A percentile compares a stretch with the other conserved stretches of the same genome.
Conservation (phyloP, 2,797 vertebrate genomes). For the Silurus lanzhouensis region DNA sequence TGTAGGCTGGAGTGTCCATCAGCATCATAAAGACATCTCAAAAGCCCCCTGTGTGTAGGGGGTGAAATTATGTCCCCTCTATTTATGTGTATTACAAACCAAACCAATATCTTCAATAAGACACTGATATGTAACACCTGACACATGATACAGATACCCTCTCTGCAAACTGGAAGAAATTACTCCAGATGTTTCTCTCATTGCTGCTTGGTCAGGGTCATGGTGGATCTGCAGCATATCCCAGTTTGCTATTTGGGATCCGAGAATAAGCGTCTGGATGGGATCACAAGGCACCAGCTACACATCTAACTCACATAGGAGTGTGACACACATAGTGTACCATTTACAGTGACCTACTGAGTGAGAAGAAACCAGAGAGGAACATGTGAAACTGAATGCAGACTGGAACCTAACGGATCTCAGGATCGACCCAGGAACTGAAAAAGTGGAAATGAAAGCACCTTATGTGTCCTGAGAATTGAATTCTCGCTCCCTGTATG, state of each 20-base stretch:
- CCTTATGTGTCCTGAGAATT: too few relatives aligned
- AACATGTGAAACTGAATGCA: neutral
- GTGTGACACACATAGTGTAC: too few relatives aligned
- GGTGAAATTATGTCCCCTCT: neutral
- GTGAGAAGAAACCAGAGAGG: neutral
- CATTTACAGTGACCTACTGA: too few relatives aligned
- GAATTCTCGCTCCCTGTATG: neutral
- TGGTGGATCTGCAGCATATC: neutral
- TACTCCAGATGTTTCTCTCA: neutral
- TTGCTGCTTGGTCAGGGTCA: neutral
- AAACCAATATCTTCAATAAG: neutral
- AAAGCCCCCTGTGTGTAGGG: neutral
- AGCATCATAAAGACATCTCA: too few relatives aligned
- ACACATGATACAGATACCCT: neutral
- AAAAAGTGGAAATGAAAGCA: neutral
- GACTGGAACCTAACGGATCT: neutral
- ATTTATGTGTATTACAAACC: neutral
- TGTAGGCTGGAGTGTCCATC: slow-evolving; percentile 1
- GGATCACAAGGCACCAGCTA: neutral
- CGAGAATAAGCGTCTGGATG: neutral
- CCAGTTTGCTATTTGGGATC: neutral
- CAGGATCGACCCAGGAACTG: neutral
- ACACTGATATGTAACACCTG: neutral
- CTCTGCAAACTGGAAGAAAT: neutral
- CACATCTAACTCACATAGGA: neutral